A percentile compares a stretch with the other conserved stretches of the same genome.
phyloP scores from a whole-genome alignment of 2,888 invertebrate genomes.

The Ligdia adustata region DNA sequence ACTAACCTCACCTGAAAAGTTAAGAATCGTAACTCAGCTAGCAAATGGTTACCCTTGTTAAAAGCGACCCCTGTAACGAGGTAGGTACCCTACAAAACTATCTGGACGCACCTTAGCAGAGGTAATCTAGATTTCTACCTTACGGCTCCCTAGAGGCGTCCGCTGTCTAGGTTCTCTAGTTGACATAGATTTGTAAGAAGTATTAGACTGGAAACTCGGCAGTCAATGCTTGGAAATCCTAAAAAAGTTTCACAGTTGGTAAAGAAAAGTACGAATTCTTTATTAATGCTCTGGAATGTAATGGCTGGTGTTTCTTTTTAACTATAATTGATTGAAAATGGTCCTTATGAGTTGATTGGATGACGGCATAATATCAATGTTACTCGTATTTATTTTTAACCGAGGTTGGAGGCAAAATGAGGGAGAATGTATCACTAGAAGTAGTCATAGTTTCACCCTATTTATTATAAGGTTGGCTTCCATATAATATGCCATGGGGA shows the following conservation, averaged over 20 bases:
- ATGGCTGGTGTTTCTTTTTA: neutral
- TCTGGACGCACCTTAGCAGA: constrained; percentile 35
- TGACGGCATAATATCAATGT: too few species aligned
- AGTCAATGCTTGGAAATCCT: too few species aligned
- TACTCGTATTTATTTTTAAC: too few species aligned
- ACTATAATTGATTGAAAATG: neutral
- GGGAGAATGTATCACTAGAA: too few species aligned
- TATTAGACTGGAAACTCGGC: neutral
- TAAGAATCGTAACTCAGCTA: constrained; percentile 3
- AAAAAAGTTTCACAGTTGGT: too few species aligned
- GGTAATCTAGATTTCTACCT: constrained; percentile 48
- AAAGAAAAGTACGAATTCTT: too few species aligned
- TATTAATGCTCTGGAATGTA: too few species aligned
- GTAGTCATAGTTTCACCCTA: too few species aligned
- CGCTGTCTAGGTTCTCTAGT: constrained; percentile 23
- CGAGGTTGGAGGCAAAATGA: too few species aligned
- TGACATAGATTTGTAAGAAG: neutral
- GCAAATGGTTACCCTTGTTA: constrained; percentile 2
- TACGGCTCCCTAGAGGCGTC: constrained; percentile 38
- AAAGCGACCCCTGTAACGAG: constrained; percentile 3
- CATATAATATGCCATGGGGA: too few species aligned
- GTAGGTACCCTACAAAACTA: constrained; percentile 21
- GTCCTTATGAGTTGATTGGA: neutral
- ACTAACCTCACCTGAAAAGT: neutral
- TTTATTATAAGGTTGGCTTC: too few species aligned